These are phyloP conservation scores for Parthenolecanium corni DNA, from an alignment of 2,888 invertebrate species.

Conservation along the genomic window DNA sequence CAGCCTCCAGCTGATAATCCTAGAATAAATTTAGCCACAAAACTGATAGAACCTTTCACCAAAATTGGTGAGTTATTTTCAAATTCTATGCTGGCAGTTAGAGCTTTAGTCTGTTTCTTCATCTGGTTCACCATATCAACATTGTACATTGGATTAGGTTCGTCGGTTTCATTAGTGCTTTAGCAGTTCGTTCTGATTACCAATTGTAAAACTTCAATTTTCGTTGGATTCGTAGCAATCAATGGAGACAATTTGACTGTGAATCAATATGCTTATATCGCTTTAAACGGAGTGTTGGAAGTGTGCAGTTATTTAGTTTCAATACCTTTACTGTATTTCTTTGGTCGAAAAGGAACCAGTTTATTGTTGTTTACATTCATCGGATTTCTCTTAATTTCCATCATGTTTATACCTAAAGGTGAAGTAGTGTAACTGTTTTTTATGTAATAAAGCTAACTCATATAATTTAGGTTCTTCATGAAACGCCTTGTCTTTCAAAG, in stretches of 20 bases:
- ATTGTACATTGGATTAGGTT: slow-evolving; percentile 35
- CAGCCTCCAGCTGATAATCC: background rate
- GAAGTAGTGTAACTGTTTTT: slow-evolving; percentile 26
- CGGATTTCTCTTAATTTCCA: slow-evolving; percentile 41
- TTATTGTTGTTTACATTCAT: slow-evolving; percentile 42
- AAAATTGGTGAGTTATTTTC: background rate
- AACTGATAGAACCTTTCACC: background rate
- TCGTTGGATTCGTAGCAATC: slow-evolving; percentile 39
- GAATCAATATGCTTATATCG: slow-evolving; percentile 43
- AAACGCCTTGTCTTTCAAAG: no score
- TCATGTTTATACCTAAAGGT: slow-evolving; percentile 36
- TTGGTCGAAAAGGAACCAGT: slow-evolving; percentile 42
- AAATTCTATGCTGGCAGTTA: background rate
- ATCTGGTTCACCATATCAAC: background rate
- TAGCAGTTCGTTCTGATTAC: no score
- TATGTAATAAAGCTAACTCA: background rate
- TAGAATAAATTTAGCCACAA: no score
- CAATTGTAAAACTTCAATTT: no score
- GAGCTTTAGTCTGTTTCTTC: background rate
- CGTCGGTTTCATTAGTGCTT: no score
- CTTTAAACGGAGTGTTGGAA: slow-evolving; percentile 45
- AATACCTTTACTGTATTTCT: slow-evolving; percentile 41
- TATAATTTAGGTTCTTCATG: no score
- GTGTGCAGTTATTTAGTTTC: slow-evolving; percentile 46
- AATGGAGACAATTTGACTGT: slow-evolving; percentile 45